phyloP scores from a whole-genome alignment of 2,113 vertebrate genomes.

The Bothrops jararaca region DNA sequence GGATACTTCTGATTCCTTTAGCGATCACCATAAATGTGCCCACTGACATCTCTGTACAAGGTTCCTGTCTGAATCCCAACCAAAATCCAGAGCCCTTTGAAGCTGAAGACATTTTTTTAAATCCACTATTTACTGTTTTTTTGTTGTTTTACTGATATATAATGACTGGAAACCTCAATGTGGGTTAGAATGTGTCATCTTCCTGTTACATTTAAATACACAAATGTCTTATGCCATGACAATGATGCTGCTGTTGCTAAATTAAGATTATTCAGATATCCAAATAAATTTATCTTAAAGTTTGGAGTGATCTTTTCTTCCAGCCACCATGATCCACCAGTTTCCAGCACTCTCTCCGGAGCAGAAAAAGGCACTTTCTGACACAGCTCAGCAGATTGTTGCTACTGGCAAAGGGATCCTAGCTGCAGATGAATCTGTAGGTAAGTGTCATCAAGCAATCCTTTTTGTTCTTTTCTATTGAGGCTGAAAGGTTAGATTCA shows the following conservation, averaged over 20 bases:
- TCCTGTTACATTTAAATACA: not conserved
- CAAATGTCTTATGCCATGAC: not conserved
- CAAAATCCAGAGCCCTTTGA: not conserved
- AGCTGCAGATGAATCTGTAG: constrained; percentile 96
- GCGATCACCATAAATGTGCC: not conserved
- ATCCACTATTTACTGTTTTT: not conserved
- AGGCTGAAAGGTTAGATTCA: not conserved
- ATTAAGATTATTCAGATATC: not conserved
- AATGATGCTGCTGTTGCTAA: not conserved
- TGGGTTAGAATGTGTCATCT: not conserved
- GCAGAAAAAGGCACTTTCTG: constrained; percentile 91
- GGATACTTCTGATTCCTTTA: not conserved
- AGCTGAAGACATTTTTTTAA: not conserved
- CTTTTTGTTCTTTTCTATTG: not conserved
- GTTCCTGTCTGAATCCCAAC: not conserved
- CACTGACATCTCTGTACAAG: not conserved
- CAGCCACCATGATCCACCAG: constrained; percentile 83
- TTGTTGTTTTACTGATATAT: not conserved
- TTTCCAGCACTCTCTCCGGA: constrained; percentile 84
- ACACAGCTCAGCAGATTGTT: constrained; percentile 88
- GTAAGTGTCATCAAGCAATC: constrained; percentile 67
- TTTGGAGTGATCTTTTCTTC: constrained; percentile 34
- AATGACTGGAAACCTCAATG: not conserved
- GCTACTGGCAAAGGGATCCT: constrained; percentile 92
- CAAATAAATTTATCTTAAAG: not conserved